A percentile compares a stretch with the other conserved stretches of the same genome.
Evolutionary conservation across 2,113 vertebrate species (phyloP).

Genomic region (Malurus elegans): DNA sequence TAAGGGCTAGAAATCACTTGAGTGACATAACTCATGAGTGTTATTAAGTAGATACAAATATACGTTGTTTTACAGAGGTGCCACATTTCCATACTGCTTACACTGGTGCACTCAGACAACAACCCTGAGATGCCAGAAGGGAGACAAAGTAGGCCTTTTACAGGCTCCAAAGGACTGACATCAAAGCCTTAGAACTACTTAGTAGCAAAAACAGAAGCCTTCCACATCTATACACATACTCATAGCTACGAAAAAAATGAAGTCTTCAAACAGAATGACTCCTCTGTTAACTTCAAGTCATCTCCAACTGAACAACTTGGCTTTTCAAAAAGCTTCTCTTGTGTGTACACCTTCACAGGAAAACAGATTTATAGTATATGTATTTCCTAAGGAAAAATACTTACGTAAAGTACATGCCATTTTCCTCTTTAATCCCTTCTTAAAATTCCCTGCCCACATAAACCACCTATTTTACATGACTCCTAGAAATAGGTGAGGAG

Average conservation of each 20-base stretch:
- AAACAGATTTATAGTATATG: background rate
- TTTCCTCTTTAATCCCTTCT: background rate
- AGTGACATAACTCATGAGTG: background rate
- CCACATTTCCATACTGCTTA: background rate
- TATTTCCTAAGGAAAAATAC: background rate
- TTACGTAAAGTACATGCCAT: background rate
- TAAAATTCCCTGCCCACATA: background rate
- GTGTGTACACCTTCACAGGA: fast-evolving
- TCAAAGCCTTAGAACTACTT: background rate
- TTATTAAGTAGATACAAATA: background rate
- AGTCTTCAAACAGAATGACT: background rate
- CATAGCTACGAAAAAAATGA: background rate
- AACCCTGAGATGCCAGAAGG: background rate
- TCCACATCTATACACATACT: background rate
- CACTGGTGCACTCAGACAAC: background rate
- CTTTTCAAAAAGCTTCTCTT: background rate
- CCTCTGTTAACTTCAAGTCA: background rate
- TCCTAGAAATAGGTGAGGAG: background rate
- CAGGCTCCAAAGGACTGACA: background rate
- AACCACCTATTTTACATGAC: background rate
- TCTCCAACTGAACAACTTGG: background rate
- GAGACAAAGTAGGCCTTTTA: background rate
- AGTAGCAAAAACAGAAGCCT: background rate
- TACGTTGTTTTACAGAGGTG: background rate
- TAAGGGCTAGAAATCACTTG: background rate